phyloP scores from a whole-genome alignment of 2,888 invertebrate species.

The Charanyca ferruginea region DNA sequence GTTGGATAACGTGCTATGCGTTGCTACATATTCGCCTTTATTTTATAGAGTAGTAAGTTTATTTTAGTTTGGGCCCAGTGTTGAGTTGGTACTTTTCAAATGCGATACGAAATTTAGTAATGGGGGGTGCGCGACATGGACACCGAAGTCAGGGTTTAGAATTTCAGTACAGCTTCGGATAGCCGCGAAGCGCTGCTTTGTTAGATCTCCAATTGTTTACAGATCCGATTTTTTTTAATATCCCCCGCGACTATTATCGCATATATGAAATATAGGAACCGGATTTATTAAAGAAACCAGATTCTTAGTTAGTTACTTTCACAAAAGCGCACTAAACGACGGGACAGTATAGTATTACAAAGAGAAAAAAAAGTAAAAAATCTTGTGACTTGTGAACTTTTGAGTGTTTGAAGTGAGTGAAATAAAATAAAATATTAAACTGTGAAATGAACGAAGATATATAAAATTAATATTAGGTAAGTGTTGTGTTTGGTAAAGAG shows the following conservation, averaged over 20 bases:
- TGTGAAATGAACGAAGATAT: conserved; percentile 68
- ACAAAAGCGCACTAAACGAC: conserved; percentile 65
- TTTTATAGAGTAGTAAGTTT: fast-evolving
- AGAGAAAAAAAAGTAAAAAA: conserved; percentile 60
- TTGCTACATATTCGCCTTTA: conserved; percentile 67
- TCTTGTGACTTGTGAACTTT: conserved; percentile 70
- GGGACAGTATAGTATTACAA: conserved; percentile 73
- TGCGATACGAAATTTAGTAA: conserved; percentile 86
- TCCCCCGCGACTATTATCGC: conserved; percentile 72
- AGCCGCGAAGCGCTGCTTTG: conserved; percentile 90
- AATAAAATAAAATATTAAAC: conserved; percentile 59
- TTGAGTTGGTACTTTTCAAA: conserved; percentile 68
- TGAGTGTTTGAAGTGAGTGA: conserved; percentile 68
- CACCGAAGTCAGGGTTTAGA: conserved; percentile 90
- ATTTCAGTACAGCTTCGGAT: conserved; percentile 91
- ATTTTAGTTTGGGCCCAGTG: conserved; percentile 23
- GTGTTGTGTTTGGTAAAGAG: conserved; percentile 82
- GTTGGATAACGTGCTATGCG: conserved; percentile 60
- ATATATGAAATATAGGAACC: conserved; percentile 67
- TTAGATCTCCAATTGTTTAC: conserved; percentile 89
- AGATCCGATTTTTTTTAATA: conserved; percentile 84
- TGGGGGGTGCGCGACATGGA: conserved; percentile 91
- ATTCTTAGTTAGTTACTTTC: conserved; percentile 58
- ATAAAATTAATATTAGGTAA: conserved; percentile 81
- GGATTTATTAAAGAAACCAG: conserved; percentile 68